phyloP scores from a whole-genome alignment of 2,888 invertebrate genomes.

The Yponomeuta plumbellus region DNA sequence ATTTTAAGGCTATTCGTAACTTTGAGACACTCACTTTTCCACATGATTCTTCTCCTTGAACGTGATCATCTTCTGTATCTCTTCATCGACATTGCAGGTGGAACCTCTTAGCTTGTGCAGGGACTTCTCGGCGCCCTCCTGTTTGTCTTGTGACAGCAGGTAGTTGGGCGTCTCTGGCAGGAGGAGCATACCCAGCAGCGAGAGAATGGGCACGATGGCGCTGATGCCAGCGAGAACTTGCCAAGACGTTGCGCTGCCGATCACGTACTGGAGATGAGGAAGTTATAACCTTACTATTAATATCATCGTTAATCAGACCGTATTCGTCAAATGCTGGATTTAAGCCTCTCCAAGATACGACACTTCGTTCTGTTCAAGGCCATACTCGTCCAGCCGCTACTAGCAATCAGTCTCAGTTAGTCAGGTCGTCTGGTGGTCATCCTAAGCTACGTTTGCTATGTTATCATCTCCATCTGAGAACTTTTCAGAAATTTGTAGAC shows the following conservation, averaged over 20 bases:
- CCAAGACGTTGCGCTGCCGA: slow-evolving; percentile 80
- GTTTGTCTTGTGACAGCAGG: slow-evolving; percentile 77
- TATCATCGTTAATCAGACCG: no score
- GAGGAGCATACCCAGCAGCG: slow-evolving; percentile 76
- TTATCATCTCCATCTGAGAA: no score
- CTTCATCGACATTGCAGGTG: slow-evolving; percentile 77
- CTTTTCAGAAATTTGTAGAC: no score
- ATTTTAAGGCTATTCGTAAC: background rate
- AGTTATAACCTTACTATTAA: slow-evolving; percentile 21
- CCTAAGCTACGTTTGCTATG: no score
- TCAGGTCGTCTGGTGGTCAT: no score
- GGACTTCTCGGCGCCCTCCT: slow-evolving; percentile 77
- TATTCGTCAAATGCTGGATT: no score
- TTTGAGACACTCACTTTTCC: slow-evolving; percentile 54
- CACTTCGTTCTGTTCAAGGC: no score
- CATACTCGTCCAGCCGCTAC: no score
- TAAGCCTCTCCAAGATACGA: no score
- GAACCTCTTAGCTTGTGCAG: slow-evolving; percentile 77
- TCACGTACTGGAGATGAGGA: slow-evolving; percentile 60
- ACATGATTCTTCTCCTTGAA: slow-evolving; percentile 80
- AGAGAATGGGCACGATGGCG: slow-evolving; percentile 76
- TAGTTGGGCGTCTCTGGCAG: slow-evolving; percentile 86
- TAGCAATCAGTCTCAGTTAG: no score
- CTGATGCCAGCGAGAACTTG: slow-evolving; percentile 79
- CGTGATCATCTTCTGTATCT: slow-evolving; percentile 76